phyloP scores from a whole-genome alignment of 2,888 invertebrate genomes.

The Melieria picta region DNA sequence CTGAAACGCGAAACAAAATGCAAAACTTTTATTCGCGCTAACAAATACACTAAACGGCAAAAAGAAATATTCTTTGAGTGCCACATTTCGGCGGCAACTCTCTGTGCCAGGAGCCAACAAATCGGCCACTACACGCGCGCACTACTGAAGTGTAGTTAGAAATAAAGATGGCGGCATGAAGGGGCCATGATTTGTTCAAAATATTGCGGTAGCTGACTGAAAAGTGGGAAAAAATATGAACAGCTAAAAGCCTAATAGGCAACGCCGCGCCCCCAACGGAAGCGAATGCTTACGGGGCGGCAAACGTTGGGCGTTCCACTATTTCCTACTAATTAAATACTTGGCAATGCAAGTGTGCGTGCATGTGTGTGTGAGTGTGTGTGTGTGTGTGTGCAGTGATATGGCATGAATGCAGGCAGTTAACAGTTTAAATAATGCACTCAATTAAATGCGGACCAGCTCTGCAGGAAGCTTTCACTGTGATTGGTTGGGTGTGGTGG shows the following conservation, averaged over 20 bases:
- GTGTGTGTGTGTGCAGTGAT: background rate
- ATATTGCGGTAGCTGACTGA: no score
- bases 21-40: no score
- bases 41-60: no score
- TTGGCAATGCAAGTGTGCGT: background rate
- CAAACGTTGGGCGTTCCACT: slow-evolving; percentile 21
- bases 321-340: slow-evolving; percentile 30
- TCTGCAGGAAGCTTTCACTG: background rate
- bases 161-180: no score
- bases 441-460: slow-evolving; percentile 22
- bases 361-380: no score
- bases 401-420: slow-evolving; percentile 24
- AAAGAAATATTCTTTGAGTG: no score
- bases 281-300: slow-evolving; percentile 26
- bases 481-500: background rate
- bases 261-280: slow-evolving; percentile 2
- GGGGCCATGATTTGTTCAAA: no score
- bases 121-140: no score
- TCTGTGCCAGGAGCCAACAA: no score
- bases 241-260: background rate
- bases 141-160: no score
- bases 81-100: no score
- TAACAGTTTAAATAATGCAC: slow-evolving; percentile 34
- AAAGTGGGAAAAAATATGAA: slow-evolving; percentile 9
- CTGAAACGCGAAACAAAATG: no score